Percentiles rank a stretch among this genome's conserved stretches.
phyloP scores from a whole-genome alignment of 1,140 invertebrate species.

The Hyposmocoma kahamanoa region DNA sequence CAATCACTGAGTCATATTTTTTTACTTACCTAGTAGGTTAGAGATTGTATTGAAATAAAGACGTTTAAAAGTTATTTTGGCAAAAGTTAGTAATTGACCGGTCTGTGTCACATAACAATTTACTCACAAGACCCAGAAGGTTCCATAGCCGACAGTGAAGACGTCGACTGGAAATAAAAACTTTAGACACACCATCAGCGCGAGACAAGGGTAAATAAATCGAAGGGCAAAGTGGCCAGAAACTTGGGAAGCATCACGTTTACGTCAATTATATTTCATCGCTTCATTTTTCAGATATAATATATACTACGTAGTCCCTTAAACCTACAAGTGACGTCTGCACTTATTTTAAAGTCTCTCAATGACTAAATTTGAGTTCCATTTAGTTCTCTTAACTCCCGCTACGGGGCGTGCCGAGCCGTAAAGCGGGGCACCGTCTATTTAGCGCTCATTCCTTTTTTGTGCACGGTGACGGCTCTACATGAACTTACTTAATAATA shows the following conservation, averaged over 20 bases:
- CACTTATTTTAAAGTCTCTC: not conserved
- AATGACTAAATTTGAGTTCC: not conserved
- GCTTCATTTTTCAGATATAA: constrained; percentile 6
- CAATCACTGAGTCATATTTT: no score
- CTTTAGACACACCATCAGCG: no score
- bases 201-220: no score
- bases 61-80: no score
- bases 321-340: not conserved
- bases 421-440: not conserved
- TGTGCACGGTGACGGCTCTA: not conserved
- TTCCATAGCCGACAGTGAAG: no score
- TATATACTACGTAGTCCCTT: not conserved
- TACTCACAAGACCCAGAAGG: no score
- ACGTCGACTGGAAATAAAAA: no score
- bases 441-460: not conserved
- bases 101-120: no score
- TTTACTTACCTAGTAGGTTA: no score
- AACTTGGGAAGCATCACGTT: not conserved
- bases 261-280: constrained; percentile 1
- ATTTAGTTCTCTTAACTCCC: not conserved
- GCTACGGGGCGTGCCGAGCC: not conserved
- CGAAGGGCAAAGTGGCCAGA: no score
- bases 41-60: no score
- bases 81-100: no score
- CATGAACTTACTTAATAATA: not conserved